These are phyloP conservation scores for Hyles vespertilio DNA, from an alignment of 1,140 invertebrate species.

Conservation along the genomic window DNA sequence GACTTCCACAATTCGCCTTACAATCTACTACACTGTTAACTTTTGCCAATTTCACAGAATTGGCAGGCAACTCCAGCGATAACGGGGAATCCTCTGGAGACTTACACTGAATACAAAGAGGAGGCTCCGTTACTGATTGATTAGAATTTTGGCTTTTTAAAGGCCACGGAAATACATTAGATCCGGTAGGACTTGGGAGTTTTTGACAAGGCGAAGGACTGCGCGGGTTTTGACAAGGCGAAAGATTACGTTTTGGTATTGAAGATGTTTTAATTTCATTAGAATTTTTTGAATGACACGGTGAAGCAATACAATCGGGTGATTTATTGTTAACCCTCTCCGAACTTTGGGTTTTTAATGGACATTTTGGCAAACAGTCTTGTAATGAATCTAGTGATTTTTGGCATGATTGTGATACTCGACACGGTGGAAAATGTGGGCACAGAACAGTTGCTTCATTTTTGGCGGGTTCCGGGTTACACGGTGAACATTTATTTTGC, in stretches of 20 bases:
- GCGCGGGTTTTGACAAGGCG: constrained; percentile 6
- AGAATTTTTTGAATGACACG: not conserved
- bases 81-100: constrained; percentile 11
- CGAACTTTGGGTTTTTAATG: not conserved
- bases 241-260: constrained; percentile 2
- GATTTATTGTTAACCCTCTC: not conserved
- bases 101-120: not conserved
- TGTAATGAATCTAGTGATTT: constrained; percentile 7
- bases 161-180: constrained; percentile 14
- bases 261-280: not conserved
- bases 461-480: not conserved
- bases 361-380: not conserved
- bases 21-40: constrained; percentile 15
- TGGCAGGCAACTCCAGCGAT: not conserved
- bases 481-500: too few relatives aligned
- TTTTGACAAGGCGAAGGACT: constrained; percentile 7
- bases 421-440: constrained; percentile 9
- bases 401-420: constrained; percentile 10
- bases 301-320: not conserved
- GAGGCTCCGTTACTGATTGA: constrained; percentile 9
- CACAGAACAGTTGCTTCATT: not conserved
- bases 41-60: constrained; percentile 1
- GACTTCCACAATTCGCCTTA: constrained; percentile 21
- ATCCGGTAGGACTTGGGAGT: not conserved
- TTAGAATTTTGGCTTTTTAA: constrained; percentile 17